Conservation (phyloP, 1,140 invertebrate genomes). For the Aphelinus atriplicis region DNA sequence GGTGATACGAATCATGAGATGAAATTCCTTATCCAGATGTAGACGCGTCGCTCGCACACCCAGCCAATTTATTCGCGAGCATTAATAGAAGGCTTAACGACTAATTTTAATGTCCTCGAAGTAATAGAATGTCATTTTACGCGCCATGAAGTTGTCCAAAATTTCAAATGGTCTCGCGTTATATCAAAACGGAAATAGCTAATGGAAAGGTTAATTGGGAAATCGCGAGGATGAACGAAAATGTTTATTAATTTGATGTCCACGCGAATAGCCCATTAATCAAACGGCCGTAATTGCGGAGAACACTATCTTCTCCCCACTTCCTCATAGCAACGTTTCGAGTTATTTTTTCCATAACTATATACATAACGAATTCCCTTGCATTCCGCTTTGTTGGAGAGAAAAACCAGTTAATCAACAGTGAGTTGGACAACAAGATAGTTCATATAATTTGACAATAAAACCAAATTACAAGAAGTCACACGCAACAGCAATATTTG, state of each 20-base stretch:
- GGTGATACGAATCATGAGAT: slow-evolving; percentile 41
- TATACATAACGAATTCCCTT: too few species aligned
- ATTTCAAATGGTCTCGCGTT: slow-evolving; percentile 1
- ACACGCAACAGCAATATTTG: too few species aligned
- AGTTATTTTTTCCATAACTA: too few species aligned
- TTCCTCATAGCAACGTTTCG: too few species aligned
- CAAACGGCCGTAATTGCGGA: too few species aligned
- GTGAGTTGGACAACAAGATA: too few species aligned
- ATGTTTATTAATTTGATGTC: neutral
- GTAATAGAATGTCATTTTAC: slow-evolving; percentile 43
- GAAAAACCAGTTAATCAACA: too few species aligned
- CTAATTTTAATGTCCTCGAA: slow-evolving; percentile 31
- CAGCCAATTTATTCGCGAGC: slow-evolving; percentile 57
- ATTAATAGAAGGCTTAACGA: slow-evolving; percentile 45
- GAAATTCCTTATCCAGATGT: slow-evolving; percentile 54
- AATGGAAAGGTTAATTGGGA: slow-evolving; percentile 1
- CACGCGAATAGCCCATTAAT: too few species aligned
- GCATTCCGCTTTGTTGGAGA: too few species aligned
- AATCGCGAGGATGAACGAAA: slow-evolving; percentile 19
- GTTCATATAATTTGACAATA: too few species aligned
- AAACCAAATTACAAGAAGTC: too few species aligned
- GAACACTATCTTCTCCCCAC: too few species aligned
- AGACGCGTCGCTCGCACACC: slow-evolving; percentile 41
- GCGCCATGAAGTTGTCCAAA: slow-evolving; percentile 8
- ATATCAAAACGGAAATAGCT: slow-evolving; percentile 2